phyloP scores from a whole-genome alignment of 2,113 vertebrate species.

The Dinomys branickii region DNA sequence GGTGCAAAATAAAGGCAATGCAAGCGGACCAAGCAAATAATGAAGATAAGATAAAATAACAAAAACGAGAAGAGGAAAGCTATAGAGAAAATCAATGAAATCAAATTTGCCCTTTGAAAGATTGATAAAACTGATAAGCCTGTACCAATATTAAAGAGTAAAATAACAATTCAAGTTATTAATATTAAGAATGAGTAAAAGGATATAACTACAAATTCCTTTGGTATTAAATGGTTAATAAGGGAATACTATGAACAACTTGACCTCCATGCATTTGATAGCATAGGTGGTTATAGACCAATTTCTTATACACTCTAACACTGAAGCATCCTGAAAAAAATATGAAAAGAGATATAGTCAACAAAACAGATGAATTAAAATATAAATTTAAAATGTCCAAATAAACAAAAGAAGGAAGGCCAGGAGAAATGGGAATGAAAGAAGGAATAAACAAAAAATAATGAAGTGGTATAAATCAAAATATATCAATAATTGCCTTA shows the following conservation, averaged over 20 bases:
- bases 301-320: background rate
- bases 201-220: background rate
- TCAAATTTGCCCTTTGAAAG: background rate
- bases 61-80: slow-evolving; percentile 8
- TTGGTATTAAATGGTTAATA: background rate
- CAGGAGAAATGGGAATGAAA: background rate
- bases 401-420: background rate
- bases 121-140: background rate
- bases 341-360: background rate
- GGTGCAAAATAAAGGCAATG: background rate
- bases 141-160: slow-evolving; percentile 25
- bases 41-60: background rate
- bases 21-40: background rate
- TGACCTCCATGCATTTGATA: background rate
- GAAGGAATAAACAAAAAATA: background rate
- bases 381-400: background rate
- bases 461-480: background rate
- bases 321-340: background rate
- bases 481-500: background rate
- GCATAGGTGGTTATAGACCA: background rate
- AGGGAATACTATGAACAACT: background rate
- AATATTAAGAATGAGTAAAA: background rate
- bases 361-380: background rate
- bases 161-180: background rate
- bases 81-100: slow-evolving; percentile 10